Base-by-base conservation (phyloP, 2,888 invertebrate species). In the Agonopterix heracliana region DNA sequence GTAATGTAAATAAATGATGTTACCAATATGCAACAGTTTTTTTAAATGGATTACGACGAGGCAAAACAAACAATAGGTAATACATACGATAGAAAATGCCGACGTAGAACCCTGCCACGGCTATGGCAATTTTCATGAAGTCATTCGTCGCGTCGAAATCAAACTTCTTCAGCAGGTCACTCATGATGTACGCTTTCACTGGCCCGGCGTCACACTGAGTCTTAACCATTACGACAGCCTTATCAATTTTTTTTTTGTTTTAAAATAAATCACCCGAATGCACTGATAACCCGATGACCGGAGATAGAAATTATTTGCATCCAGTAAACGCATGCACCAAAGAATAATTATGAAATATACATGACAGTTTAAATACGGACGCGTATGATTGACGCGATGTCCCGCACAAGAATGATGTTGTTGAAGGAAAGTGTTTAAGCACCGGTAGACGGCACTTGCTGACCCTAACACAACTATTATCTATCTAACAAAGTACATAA, bases 141-240 rank as follows among this genome's bases (percentile, higher is more conserved):
- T 86, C 85, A 57, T 78, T 82, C 13, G 75, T 78, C 1, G 76
- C 72, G 40, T 84, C 81, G 43, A 75, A 67, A 59, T 85, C 78
- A 44, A 85, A 78, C 57, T 78, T 86, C 65, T 81, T 83, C 66
- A 85, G 68, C 45, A 86, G 56, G 63, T 86, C 85, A 79, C 87
- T 87, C 87, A 87, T 87, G 69, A 86, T 85, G 81, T 78, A 83
- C 55, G 80, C 76, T 70, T 81, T 86, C 59, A 79, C 74, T 46
- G 75, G 74, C 55, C 80, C 59, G 52, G 78, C 78, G 54, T 65
- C 76, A 54, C 86, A 88, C 81, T 84, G 78, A 63, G 62, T 76
- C 64, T 87, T 78, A 55, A 79, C 84, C 86, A 88, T 86, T 53
- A 61, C 61, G 47, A 60, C 54, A 5, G 56, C 49, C 36, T 58